phyloP scores from a whole-genome alignment of 2,797 vertebrate genomes.

The Picus viridis region DNA sequence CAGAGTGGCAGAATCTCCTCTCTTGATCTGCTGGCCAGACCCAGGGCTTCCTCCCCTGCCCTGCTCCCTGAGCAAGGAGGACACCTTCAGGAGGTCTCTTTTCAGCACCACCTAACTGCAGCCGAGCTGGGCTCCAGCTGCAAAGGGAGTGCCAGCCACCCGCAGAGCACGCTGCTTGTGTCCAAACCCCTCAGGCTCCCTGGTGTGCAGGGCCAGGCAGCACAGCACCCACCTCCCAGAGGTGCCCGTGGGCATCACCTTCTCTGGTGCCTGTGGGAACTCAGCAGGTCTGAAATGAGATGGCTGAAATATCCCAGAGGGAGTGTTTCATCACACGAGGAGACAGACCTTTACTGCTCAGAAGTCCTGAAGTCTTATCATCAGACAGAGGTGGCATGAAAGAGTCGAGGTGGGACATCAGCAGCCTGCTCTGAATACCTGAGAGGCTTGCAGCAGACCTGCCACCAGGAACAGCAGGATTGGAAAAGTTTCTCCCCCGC shows the following conservation, averaged over 20 bases:
- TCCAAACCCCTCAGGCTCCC: no score
- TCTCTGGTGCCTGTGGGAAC: neutral
- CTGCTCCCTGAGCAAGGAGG: no score
- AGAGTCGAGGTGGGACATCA: accelerated
- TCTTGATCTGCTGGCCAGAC: no score
- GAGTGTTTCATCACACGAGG: neutral
- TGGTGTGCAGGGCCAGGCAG: accelerated
- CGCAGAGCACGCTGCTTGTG: no score
- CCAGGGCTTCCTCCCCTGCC: no score
- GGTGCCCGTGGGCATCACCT: neutral
- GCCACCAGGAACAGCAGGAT: neutral
- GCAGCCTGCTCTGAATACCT: neutral
- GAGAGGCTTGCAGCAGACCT: neutral
- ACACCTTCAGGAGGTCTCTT: no score
- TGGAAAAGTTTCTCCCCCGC: neutral
- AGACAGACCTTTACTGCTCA: constrained; percentile 6
- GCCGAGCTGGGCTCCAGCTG: no score
- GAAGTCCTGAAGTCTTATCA: neutral
- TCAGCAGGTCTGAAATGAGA: neutral
- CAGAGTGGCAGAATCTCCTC: no score
- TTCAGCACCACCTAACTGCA: no score
- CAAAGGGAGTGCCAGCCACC: no score
- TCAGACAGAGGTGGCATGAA: neutral
- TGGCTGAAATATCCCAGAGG: accelerated
- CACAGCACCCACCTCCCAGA: accelerated